Percentiles rank a stretch among this genome's conserved stretches.
Conservation (phyloP, 2,113 vertebrate genomes). For the Thymallus thymallus region DNA sequence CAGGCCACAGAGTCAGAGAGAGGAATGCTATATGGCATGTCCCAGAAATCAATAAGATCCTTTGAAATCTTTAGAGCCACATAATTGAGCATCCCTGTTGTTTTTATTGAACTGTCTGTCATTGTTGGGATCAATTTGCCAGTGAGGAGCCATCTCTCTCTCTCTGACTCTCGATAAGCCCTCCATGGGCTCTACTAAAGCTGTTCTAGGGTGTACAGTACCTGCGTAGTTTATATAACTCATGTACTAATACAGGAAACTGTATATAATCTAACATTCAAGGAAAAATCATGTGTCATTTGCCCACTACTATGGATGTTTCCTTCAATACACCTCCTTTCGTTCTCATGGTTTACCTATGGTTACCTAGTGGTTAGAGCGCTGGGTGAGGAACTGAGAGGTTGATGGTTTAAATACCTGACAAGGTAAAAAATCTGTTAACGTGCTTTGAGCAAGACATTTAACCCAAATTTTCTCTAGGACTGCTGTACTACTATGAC, state of each 20-base stretch:
- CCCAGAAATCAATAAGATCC: slow-evolving; percentile 58
- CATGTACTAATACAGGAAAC: not conserved
- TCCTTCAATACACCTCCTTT: too few relatives aligned
- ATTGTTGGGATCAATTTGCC: slow-evolving; percentile 35
- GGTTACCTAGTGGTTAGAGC: too few relatives aligned
- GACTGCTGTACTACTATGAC: too few relatives aligned
- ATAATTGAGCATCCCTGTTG: slow-evolving; percentile 55
- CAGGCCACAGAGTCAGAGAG: slow-evolving; percentile 1
- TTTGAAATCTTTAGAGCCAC: slow-evolving; percentile 64
- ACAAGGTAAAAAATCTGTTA: too few relatives aligned
- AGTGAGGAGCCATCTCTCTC: slow-evolving; percentile 26
- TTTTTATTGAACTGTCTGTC: slow-evolving; percentile 52
- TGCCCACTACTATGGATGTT: not conserved
- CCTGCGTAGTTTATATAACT: not conserved
- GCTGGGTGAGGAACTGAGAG: too few relatives aligned
- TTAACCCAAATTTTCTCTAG: too few relatives aligned
- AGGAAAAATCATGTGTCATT: not conserved
- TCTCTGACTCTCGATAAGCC: slow-evolving; percentile 2
- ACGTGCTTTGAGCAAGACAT: too few relatives aligned
- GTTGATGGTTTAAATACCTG: too few relatives aligned
- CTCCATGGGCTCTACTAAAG: not conserved
- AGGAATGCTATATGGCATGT: slow-evolving; percentile 41
- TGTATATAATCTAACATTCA: not conserved
- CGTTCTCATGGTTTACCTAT: too few relatives aligned
- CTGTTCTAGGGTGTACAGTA: too few relatives aligned